Base-by-base conservation (phyloP, 2,797 vertebrate genomes). In the Sebastiscus tertius region DNA sequence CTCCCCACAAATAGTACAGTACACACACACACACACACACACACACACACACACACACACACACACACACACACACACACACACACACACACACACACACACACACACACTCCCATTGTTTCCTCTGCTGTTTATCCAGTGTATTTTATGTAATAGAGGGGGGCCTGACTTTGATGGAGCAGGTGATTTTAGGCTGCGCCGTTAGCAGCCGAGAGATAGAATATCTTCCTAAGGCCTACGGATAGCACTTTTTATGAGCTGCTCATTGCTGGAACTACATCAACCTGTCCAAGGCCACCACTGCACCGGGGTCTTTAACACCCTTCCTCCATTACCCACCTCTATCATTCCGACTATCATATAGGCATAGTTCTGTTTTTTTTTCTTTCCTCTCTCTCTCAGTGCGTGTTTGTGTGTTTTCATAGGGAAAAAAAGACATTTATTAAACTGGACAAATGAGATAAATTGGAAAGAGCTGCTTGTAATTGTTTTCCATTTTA, bases 221-320 rank as follows among this genome's bases (percentile, higher is more conserved):
- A 95, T 95, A 95, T 96, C 95, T 95, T 95, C 93, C 94, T 95
- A 93, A 95, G 91, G 93, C 93, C 94, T 92, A 94, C 87, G 91
- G 95, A 95, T 95, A 96, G 94, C 93, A 94, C 94, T 92, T 95
- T 96, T 96, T 96, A 96, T 95, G 95, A 96, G 95, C 94, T 93
- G 93, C 93, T 96, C 95, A 96, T 96, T 95, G 94, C 95, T 91
- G 89, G 85, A 94, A 93, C 94, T 96, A 96, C 93, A 96, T 96
- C 95, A 96, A 96, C 92, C 95, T 96, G 95, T 96, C 96, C 88
- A 88, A 85, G 89, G 87, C 90, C 90, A 89, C 90, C 82, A 74
- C 88, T 78, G 90, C 90, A 90, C 81, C 20, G 11, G 80, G 89
- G 89, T 93, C 93, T 91, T 94, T 93, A 94, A 87, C 90, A 79